A percentile compares a stretch with the other conserved stretches of the same genome.
Conservation (phyloP, 2,888 invertebrate genomes). For the Noctuana brunneofusca region DNA sequence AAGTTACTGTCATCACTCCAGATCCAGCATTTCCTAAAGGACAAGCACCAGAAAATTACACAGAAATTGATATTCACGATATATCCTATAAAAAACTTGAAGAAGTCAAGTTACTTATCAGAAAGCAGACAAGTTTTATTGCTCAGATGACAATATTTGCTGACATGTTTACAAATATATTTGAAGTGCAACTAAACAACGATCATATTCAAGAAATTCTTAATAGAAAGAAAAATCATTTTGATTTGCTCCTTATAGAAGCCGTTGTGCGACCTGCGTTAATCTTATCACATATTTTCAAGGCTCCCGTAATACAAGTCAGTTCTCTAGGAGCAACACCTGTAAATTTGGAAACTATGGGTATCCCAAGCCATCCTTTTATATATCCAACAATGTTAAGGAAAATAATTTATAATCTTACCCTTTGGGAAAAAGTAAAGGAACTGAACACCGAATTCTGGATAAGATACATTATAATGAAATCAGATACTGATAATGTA, state of each 20-base stretch:
- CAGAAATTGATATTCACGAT: constrained; percentile 50
- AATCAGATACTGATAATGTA: constrained; percentile 38
- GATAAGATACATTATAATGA: background rate
- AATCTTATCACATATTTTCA: constrained; percentile 48
- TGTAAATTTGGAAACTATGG: constrained; percentile 42
- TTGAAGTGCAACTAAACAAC: constrained; percentile 41
- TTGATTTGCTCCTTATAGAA: constrained; percentile 54
- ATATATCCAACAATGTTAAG: constrained; percentile 45
- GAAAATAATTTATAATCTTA: constrained; percentile 46
- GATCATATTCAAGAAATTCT: constrained; percentile 45
- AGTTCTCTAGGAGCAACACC: constrained; percentile 46
- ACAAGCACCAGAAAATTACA: constrained; percentile 46
- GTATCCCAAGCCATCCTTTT: constrained; percentile 47
- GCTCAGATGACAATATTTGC: constrained; percentile 35
- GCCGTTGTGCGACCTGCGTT: constrained; percentile 42
- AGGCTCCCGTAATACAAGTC: constrained; percentile 51
- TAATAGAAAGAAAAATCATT: constrained; percentile 35
- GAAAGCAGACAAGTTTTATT: background rate
- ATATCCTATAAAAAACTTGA: constrained; percentile 38
- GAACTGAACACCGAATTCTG: constrained; percentile 39
- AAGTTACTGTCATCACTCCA: constrained; percentile 54
- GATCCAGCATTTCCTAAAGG: constrained; percentile 45
- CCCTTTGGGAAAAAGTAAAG: constrained; percentile 46
- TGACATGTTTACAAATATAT: constrained; percentile 14
- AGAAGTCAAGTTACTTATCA: background rate